Conservation (phyloP, 2,888 invertebrate species). For the Nowickia ferox region DNA sequence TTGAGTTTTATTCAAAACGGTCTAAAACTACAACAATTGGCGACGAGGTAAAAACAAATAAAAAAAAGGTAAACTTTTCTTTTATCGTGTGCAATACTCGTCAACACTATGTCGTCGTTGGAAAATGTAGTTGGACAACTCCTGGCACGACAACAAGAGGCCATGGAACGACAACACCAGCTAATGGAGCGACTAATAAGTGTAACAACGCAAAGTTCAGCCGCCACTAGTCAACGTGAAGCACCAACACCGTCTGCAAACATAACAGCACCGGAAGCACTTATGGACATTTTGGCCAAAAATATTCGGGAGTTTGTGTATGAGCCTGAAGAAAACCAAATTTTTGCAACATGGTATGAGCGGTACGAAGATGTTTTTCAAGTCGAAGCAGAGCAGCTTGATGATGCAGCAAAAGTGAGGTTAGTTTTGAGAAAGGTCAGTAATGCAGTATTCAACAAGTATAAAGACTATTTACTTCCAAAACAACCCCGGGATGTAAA, state of each 20-base stretch:
- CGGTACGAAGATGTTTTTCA: conserved; percentile 51
- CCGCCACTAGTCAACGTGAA: background rate
- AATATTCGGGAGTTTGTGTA: conserved; percentile 50
- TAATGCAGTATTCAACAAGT: conserved; percentile 32
- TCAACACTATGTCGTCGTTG: background rate
- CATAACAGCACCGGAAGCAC: background rate
- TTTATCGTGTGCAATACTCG: too few relatives aligned
- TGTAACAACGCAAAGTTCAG: background rate
- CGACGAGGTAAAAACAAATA: background rate
- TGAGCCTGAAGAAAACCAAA: conserved; percentile 26
- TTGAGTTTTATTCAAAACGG: too few relatives aligned
- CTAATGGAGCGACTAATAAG: conserved; percentile 19
- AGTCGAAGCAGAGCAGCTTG: conserved; percentile 34
- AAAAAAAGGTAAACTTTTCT: background rate
- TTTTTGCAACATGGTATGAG: conserved; percentile 40
- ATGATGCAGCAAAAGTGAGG: conserved; percentile 56
- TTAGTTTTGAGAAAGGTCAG: conserved; percentile 46
- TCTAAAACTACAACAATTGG: background rate
- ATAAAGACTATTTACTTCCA: conserved; percentile 55
- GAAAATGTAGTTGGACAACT: conserved; percentile 38
- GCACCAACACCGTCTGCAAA: background rate
- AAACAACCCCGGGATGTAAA: conserved; percentile 44
- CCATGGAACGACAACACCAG: conserved; percentile 32
- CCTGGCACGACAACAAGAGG: conserved; percentile 42
- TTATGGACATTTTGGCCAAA: conserved; percentile 44